Evolutionary conservation across 2,888 invertebrate species (phyloP), one percentile per base, ranked within the genome.

Genomic region (Drosophila dives): DNA sequence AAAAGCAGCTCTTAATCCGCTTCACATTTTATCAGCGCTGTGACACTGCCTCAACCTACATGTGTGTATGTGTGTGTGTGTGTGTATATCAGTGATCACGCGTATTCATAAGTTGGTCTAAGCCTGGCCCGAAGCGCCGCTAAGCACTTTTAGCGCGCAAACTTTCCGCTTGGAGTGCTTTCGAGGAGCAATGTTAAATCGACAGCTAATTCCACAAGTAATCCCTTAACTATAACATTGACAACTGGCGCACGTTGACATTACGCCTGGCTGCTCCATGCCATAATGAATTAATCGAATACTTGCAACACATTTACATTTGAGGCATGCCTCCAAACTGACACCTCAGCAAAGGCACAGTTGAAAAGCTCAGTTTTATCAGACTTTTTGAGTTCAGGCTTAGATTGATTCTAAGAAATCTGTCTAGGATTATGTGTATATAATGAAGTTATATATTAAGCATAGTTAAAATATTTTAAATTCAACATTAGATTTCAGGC

Each of bases 191-290:
- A 61, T 83, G 75, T 72, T 90, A 88, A 86, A 90, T 81, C 80
- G 86, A 81, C 76, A 81, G 71, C 90, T 87, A 87, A 87, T 90
- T 83, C 89, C 77, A 54, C 83, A 78, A 66, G 77, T 87, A 90
- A 87, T 75, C 90, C 83, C 86, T 80, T 90, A 86, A 88, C 90
- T 88, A 90, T 76, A 90, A 74, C 90, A 87, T 77, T 86, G 87
- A 80, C 88, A 85, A 85, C 78, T 75, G 78, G 53, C 72, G 64
- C 67, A 71, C 72, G 62, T 55, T 70, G 64, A 71, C 66, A 80
- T 55, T 62, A 55, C n/a, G 65, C 50, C 33, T 26, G 29, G 12
- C 45, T 50, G 63, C 20, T 26, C 8, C 49, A 58, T 34, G 42
- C 33, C 56, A 68, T 86, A 90, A 88, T 90, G 81, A 86, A 88